These are phyloP conservation scores for Loris lydekkerianus DNA, from an alignment of 2,797 vertebrate species.

Conservation along the genomic window DNA sequence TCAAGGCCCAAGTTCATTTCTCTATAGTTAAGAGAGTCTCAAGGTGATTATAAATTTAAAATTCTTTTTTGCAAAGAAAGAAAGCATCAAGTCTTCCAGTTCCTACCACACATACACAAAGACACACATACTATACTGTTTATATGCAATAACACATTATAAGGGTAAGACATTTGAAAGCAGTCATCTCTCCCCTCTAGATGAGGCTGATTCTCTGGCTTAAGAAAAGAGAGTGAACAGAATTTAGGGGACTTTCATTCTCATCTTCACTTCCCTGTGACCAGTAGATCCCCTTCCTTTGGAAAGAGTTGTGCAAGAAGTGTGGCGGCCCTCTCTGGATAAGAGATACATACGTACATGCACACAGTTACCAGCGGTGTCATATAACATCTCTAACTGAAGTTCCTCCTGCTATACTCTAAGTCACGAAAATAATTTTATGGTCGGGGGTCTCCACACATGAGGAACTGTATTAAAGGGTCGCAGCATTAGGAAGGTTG, in stretches of 20 bases:
- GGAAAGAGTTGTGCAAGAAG: background rate
- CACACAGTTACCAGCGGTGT: background rate
- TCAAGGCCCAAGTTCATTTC: slow-evolving; percentile 74
- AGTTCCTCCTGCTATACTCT: background rate
- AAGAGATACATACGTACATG: background rate
- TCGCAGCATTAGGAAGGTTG: no score
- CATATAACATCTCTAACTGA: background rate
- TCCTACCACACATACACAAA: background rate
- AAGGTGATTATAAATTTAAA: slow-evolving; percentile 34
- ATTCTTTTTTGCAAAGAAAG: slow-evolving; percentile 11
- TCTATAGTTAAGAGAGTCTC: slow-evolving; percentile 69
- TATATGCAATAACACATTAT: background rate
- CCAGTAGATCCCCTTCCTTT: no score
- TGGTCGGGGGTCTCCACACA: no score
- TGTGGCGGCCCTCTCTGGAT: no score
- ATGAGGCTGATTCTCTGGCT: background rate
- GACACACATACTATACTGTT: background rate
- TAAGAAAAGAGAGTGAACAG: background rate
- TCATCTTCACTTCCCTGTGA: background rate
- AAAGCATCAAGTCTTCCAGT: slow-evolving; percentile 1
- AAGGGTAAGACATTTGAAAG: background rate
- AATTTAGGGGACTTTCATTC: background rate
- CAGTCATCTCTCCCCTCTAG: background rate
- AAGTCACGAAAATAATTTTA: background rate
- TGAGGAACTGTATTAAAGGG: no score